Evolutionary conservation across 2,888 invertebrate species (phyloP).

Genomic region (Lingula anatina): DNA sequence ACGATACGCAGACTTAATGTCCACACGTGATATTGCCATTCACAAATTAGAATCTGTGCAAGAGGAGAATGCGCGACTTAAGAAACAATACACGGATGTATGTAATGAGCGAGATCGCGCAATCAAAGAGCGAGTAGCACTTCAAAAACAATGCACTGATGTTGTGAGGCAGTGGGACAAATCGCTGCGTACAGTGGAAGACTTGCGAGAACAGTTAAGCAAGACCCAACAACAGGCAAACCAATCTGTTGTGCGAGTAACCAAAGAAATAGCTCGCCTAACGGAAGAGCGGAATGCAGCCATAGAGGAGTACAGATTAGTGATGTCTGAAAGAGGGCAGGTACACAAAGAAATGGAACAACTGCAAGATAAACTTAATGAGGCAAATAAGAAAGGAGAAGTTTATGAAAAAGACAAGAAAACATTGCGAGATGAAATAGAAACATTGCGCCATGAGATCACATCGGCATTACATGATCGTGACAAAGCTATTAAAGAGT

Average conservation of each 20-base stretch:
- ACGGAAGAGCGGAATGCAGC: constrained; percentile 87
- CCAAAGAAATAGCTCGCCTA: constrained; percentile 78
- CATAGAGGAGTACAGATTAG: constrained; percentile 73
- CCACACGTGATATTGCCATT: too few relatives aligned
- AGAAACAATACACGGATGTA: too few relatives aligned
- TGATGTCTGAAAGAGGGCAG: constrained; percentile 77
- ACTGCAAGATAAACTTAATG: constrained; percentile 83
- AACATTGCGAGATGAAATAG: constrained; percentile 62
- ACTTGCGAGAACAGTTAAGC: constrained; percentile 70
- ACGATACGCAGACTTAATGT: constrained; percentile 70
- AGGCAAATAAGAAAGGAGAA: constrained; percentile 60
- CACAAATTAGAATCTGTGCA: constrained; percentile 75
- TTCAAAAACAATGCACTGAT: constrained; percentile 83
- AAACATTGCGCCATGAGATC: constrained; percentile 78
- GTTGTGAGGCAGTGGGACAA: constrained; percentile 69
- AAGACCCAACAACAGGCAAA: constrained; percentile 74
- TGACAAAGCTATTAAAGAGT: constrained; percentile 74
- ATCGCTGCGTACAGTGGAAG: constrained; percentile 69
- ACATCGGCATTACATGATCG: constrained; percentile 73
- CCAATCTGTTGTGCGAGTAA: constrained; percentile 68
- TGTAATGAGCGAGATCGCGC: constrained; percentile 76
- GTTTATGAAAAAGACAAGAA: constrained; percentile 71
- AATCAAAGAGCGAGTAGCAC: constrained; percentile 60
- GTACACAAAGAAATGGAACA: constrained; percentile 97
- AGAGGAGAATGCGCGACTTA: constrained; percentile 58